phyloP scores from a whole-genome alignment of 2,797 vertebrate genomes.

The Rhabdophis nuchalis region DNA sequence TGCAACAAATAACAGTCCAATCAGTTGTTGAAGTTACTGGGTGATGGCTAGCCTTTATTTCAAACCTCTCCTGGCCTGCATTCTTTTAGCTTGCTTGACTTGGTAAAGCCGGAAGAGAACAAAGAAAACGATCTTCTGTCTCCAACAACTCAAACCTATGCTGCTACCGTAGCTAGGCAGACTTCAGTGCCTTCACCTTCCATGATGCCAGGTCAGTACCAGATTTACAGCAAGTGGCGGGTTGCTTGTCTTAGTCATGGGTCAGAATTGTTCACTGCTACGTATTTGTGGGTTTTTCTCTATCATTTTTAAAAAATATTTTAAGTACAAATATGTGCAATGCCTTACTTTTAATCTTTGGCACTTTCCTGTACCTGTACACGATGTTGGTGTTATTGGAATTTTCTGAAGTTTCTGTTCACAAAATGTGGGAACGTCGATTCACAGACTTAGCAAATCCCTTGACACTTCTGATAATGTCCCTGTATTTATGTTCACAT shows the following conservation, averaged over 20 bases:
- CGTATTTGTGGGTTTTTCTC: neutral
- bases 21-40: neutral
- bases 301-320: neutral
- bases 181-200: slow-evolving; percentile 74
- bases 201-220: slow-evolving; percentile 80
- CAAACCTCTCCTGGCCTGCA: neutral
- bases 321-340: neutral
- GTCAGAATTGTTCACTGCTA: neutral
- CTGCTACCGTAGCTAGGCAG: slow-evolving; percentile 86
- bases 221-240: accelerated
- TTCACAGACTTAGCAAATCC: neutral
- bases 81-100: slow-evolving; percentile 70
- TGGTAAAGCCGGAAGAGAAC: slow-evolving; percentile 72
- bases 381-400: neutral
- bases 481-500: neutral
- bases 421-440: neutral
- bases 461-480: neutral
- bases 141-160: slow-evolving; percentile 81
- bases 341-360: neutral
- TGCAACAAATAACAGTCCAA: neutral
- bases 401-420: neutral
- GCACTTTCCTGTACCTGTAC: neutral
- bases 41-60: slow-evolving; percentile 27
- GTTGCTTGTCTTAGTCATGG: neutral
- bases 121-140: slow-evolving; percentile 73